Conservation (phyloP, 2,113 vertebrate species). For the Ptilonorhynchus violaceus region DNA sequence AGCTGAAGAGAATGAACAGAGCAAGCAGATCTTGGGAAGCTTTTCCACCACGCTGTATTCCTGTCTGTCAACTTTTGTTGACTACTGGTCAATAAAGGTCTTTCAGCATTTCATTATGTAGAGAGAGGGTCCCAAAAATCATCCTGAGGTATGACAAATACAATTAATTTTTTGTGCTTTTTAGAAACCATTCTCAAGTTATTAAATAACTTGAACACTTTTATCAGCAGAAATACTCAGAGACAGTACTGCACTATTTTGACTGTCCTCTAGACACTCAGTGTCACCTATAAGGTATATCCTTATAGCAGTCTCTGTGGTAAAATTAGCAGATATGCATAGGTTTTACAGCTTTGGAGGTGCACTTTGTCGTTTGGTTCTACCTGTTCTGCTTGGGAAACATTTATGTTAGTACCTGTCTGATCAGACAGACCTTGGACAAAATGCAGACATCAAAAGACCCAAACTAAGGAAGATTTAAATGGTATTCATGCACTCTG, state of each 20-base stretch:
- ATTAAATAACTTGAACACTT: background rate
- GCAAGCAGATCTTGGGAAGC: background rate
- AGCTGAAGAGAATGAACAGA: background rate
- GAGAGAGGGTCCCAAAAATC: background rate
- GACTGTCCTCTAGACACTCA: background rate
- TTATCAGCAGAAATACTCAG: background rate
- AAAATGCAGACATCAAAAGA: background rate
- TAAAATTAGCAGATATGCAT: background rate
- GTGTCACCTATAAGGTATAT: background rate
- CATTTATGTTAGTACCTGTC: background rate
- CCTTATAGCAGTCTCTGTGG: background rate
- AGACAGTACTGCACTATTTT: background rate
- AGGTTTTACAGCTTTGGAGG: background rate
- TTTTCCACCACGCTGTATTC: background rate
- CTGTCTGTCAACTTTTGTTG: background rate
- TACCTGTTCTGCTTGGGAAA: background rate
- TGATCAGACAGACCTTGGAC: background rate
- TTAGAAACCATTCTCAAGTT: background rate
- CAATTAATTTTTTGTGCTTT: background rate
- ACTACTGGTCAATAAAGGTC: background rate
- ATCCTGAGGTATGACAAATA: background rate
- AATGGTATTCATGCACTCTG: background rate
- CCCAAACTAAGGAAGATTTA: background rate
- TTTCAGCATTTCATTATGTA: background rate
- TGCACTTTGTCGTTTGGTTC: background rate